Evolutionary conservation across 2,888 invertebrate species (phyloP).

Genomic region (Megaustenia siamemsis): DNA sequence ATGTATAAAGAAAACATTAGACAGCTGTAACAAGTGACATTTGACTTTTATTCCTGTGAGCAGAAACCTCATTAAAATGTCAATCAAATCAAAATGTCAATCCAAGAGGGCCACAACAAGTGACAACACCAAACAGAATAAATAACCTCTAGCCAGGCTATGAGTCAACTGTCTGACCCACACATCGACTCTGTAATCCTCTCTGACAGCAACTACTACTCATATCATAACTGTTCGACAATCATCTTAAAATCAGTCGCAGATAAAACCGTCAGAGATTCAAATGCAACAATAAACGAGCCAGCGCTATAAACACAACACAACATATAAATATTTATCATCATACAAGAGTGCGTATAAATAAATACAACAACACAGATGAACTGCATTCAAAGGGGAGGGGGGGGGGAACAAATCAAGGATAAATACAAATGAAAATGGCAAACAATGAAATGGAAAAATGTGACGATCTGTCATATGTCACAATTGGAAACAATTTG

Average conservation of each 20-base stretch:
- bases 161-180: not conserved
- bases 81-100: not conserved
- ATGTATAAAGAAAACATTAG: too few species aligned
- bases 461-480: not conserved
- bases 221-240: not conserved
- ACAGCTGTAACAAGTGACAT: too few species aligned
- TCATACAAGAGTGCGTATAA: not conserved
- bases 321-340: conserved; percentile 7
- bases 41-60: conserved; percentile 26
- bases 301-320: not conserved
- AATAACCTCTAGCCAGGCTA: not conserved
- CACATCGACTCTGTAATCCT: not conserved
- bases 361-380: not conserved
- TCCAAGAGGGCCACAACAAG: not conserved
- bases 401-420: not conserved
- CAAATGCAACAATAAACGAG: not conserved
- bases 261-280: not conserved
- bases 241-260: not conserved
- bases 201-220: not conserved
- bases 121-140: conserved; percentile 20
- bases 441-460: not conserved
- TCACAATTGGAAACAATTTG: not conserved
- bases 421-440: not conserved
- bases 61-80: not conserved
- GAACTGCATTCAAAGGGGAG: not conserved